Evolutionary conservation across 2,888 invertebrate genomes (phyloP), one percentile per base, ranked within the genome.

Genomic region (Scaptodrosophila latifasciaeformis): DNA sequence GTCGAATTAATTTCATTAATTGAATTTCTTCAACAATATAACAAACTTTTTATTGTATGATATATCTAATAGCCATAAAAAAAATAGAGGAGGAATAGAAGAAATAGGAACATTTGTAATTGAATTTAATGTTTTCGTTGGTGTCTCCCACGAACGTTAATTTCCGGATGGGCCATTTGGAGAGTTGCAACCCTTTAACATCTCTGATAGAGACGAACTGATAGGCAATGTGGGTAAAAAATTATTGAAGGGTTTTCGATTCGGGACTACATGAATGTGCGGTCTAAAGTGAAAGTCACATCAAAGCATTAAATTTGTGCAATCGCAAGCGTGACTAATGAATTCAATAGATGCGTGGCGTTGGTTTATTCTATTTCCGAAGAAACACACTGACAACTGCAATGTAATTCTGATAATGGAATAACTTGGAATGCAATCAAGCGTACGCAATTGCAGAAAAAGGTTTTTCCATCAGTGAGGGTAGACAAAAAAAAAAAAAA

Each of bases 251-350:
- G 40, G 40, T 18, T 10, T 21, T 7, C 15, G 7, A 12, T 17
- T 5, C 18, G 9, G 37, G 5, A 15, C 1, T 35, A 15, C 4
- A 13, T 6, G 10, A 31, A 17, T 39, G 39, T 21, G 21, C 4
- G 4, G 10, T n/a, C 9, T 19, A 30, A 34, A 45, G 45, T 45
- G 17, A 34, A 45, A 64, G 64, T 65, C 61, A 61, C 50, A 52
- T 59, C 37, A 49, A 54, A 54, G 59, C 54, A 59, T 61, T 59
- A 54, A 59, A 59, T 61, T 59, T 65, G 61, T 56, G 57, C 57
- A 61, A 61, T 57, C 59, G 56, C 54, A 61, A 61, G 64, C 61
- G 61, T 65, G 64, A 65, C 64, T 59, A 65, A 65, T 65, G 57
- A 54, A 61, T 61, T 61, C 59, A 54, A 61, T 61, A 59, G 17